Evolutionary conservation across 2,888 invertebrate species (phyloP), one percentile per base, ranked within the genome.

Genomic region (Syrista parreyssii): DNA sequence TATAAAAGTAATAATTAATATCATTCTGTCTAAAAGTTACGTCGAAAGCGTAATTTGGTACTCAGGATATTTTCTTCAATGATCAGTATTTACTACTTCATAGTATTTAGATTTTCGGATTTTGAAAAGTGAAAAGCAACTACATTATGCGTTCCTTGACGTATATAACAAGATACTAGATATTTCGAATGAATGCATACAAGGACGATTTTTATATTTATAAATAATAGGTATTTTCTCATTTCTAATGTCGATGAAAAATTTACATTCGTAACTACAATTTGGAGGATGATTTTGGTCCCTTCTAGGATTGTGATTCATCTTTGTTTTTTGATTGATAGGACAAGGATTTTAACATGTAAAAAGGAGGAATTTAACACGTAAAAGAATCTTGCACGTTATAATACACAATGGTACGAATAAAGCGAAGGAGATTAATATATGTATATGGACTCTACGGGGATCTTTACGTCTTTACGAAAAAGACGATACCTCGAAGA

Each of bases 401-500:
- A 40, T 40, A 40, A 40, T 40, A 40, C 40, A 40, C 40, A 15
- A 40, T 40, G 0, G 40, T 3, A 33, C 1, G 33, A 33, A 33
- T 33, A 4, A 40, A 15, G 40, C 6, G 6, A 6, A 33, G 40
- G 15, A 15, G 15, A 15, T 40, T 15, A 40, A 40, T 6, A 40
- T 6, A 40, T 6, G 15, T 6, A 40, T 40, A 15, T 40, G 15
- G 40, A 15, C 23, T 55, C 55, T 55, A 55, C 55, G 55, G 55
- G 55, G 55, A 23, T 35, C 11, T 1, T 23, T 31, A 71, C 12
- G 71, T 71, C 71, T 71, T 33, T 71, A 71, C 71, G 32, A 33
- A 23, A 55, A 55, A 55, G 68, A 35, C 15, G 74, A 77, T 89
- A 91, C 91, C 90, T 91, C 90, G 88, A 82, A 81, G 86, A 85